Evolutionary conservation across 92 coral and sea anemone genomes (phyloP), one percentile per base, ranked within the genome.

Genomic region (Porites evermanni): DNA sequence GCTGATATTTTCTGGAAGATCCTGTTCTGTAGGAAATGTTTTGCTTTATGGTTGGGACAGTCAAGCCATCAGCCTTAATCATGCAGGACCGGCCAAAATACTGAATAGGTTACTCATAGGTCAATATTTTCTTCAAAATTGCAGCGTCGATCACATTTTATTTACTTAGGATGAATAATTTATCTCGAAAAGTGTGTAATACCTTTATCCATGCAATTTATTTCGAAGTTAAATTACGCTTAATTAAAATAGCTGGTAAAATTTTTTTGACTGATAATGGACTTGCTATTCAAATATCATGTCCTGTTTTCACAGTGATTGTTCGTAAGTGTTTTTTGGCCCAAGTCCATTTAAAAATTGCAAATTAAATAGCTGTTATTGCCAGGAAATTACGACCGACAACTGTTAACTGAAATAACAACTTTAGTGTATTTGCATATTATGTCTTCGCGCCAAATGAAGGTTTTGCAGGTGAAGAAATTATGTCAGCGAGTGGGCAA

Each of bases 111-210:
- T 26, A 64, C 81, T 13, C 12, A 32, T 1, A 24, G 51, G 64
- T 79, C 64, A 79, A 21, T 53, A 67, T 66, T 51, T 60, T 38
- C 47, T 64, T 51, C 44, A 3, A 16, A 67, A 79, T 51, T 67
- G 38, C 9, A 21, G 8, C 77, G 69, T 2, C 56, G 58, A 72
- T 70, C 58, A 20, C 13, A 80, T 38, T 11, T 29, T 59, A 19
- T 70, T 81, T 81, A 59, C 86, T 8, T 26, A n/a, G 16, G 59
- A 60, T 81, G 86, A 70, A 81, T 81, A 81, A 69, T 81, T 70
- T 38, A 70, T 16, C 63, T 8, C 10, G 12, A 67, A 80, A 53
- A 23, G 4, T 52, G n/a, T 24, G 7, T 54, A 70, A 68, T 79
- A 68, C 53, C 47, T 78, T 64, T 78, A 78, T 63, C 82, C 56